Conservation (phyloP, 2,797 vertebrate genomes). For the Anguilla megastoma region DNA sequence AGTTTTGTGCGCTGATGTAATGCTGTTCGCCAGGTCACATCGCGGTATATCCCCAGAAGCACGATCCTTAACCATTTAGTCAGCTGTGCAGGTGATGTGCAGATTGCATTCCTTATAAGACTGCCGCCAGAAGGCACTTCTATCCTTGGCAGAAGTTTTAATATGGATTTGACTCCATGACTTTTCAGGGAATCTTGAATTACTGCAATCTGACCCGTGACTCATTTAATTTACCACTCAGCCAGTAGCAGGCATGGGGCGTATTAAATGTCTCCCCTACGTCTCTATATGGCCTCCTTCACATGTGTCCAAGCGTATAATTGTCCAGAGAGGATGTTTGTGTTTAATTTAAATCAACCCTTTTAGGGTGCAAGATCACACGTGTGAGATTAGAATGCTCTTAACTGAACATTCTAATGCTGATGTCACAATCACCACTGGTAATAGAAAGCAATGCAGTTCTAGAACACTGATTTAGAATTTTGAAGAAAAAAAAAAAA, state of each 20-base stretch:
- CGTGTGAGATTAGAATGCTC: no score
- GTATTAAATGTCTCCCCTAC: not conserved
- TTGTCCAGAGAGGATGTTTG: not conserved
- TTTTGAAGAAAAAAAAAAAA: not conserved
- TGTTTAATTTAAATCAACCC: not conserved
- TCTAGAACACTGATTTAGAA: not conserved
- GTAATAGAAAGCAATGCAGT: not conserved
- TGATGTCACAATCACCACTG: not conserved
- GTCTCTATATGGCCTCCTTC: not conserved
- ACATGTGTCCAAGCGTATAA: not conserved
- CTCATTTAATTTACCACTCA: not conserved
- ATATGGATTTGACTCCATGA: not conserved
- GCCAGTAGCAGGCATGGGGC: not conserved
- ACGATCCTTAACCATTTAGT: conserved; percentile 28
- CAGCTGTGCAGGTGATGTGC: conserved; percentile 36
- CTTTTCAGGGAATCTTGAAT: not conserved
- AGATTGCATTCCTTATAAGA: conserved; percentile 36
- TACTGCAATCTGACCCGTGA: not conserved
- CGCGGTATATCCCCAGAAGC: conserved; percentile 40
- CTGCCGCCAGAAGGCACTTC: conserved; percentile 35
- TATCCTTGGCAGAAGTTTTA: not conserved
- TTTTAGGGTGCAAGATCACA: no score
- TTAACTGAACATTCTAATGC: no score
- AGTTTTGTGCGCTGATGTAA: conserved; percentile 51
- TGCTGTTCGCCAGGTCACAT: conserved; percentile 38